phyloP scores from a whole-genome alignment of 2,797 vertebrate genomes.

The Chaetophractus vellerosus region DNA sequence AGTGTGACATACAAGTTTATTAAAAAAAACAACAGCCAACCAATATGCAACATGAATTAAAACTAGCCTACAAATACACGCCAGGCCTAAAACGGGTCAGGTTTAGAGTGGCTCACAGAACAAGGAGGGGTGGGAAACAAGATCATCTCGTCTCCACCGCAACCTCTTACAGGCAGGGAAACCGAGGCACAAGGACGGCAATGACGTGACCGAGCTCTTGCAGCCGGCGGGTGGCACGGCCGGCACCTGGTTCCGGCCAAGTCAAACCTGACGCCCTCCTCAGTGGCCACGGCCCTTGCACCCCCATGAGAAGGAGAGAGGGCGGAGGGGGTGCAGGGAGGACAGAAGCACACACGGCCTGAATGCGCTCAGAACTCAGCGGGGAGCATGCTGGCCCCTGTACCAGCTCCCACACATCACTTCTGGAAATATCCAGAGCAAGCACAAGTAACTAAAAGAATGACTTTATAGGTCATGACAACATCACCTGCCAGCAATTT shows the following conservation, averaged over 20 bases:
- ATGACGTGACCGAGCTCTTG: no score
- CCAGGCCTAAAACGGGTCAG: background rate
- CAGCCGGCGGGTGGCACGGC: no score
- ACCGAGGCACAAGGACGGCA: background rate
- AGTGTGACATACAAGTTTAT: background rate
- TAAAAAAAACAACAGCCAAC: background rate
- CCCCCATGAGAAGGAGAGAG: background rate
- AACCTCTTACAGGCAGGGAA: background rate
- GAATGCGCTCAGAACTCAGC: background rate
- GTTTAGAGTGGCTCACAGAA: background rate
- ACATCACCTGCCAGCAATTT: background rate
- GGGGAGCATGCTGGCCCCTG: background rate
- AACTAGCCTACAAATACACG: rapidly evolving
- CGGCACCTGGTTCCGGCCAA: background rate
- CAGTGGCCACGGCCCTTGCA: background rate
- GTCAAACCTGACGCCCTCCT: background rate
- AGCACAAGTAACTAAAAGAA: background rate
- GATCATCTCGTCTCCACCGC: background rate
- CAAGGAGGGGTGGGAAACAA: background rate
- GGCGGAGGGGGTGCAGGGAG: background rate
- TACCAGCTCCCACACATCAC: background rate
- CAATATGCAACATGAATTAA: background rate
- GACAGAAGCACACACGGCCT: background rate
- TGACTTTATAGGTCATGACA: background rate
- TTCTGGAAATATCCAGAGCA: background rate